These are phyloP conservation scores for Beroe ovata DNA, from an alignment of 37 sponge, comb jelly and placozoan genomes.

Conservation along the genomic window DNA sequence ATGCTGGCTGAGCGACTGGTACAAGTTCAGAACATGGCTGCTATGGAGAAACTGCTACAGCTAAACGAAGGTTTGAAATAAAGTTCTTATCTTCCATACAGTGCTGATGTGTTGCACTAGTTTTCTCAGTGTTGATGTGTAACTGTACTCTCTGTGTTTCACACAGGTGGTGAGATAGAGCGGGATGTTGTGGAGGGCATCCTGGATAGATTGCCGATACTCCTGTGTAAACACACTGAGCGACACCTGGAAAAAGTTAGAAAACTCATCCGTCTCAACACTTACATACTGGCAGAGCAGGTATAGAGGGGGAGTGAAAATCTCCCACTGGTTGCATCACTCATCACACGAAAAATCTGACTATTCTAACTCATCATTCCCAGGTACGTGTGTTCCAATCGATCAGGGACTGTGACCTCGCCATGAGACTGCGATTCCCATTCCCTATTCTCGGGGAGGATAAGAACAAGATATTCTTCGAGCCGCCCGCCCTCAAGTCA, in stretches of 20 bases:
- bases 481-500: background rate
- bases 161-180: conserved; percentile 33
- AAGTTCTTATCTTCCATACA: too few relatives aligned
- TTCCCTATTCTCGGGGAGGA: conserved; percentile 16
- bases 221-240: background rate
- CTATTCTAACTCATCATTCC: too few relatives aligned
- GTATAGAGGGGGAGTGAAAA: too few relatives aligned
- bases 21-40: background rate
- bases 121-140: too few relatives aligned
- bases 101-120: too few relatives aligned
- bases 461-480: background rate
- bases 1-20: conserved; percentile 1
- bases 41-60: background rate
- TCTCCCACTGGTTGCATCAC: too few relatives aligned
- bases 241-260: conserved; percentile 14
- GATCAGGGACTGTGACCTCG: conserved; percentile 31
- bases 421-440: conserved; percentile 45
- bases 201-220: background rate
- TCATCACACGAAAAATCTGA: too few relatives aligned
- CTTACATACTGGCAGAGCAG: conserved; percentile 54
- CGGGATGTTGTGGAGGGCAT: background rate
- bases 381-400: conserved; percentile 54
- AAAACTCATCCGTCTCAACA: conserved; percentile 59
- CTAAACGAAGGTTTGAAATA: conserved; percentile 38
- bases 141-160: background rate